A percentile compares a stretch with the other conserved stretches of the same genome.
These are phyloP conservation scores for Sarcophaga peregrina DNA, from an alignment of 1,140 invertebrate species.

Conservation along the genomic window DNA sequence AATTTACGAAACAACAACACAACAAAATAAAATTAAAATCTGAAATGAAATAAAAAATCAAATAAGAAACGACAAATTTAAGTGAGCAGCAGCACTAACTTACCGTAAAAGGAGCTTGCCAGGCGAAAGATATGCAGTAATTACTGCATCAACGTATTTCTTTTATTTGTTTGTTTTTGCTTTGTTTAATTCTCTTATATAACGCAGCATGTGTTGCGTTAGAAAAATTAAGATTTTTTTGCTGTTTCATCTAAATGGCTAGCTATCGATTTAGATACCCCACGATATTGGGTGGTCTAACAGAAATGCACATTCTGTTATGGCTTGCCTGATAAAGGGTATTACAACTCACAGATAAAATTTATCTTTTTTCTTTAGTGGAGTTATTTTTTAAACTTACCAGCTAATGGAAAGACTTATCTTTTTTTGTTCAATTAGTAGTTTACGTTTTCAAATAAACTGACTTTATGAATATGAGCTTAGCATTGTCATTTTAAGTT, in stretches of 20 bases:
- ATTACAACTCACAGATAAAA: too few relatives aligned
- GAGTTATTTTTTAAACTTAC: too few relatives aligned
- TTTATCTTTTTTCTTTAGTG: too few relatives aligned
- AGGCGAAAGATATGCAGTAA: conserved; percentile 29
- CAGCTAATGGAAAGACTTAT: too few relatives aligned
- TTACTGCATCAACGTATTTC: conserved; percentile 3
- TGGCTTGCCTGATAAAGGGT: too few relatives aligned
- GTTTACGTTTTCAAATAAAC: too few relatives aligned
- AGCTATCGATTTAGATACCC: too few relatives aligned
- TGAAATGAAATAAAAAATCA: conserved; percentile 15
- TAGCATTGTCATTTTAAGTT: too few relatives aligned
- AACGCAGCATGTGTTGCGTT: conserved; percentile 3
- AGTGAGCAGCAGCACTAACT: conserved; percentile 3
- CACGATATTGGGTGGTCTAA: too few relatives aligned
- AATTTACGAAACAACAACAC: neutral
- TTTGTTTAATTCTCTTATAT: neutral
- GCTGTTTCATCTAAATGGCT: neutral
- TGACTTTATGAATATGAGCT: too few relatives aligned
- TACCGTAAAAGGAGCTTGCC: conserved; percentile 22
- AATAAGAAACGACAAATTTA: neutral
- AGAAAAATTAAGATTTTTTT: conserved; percentile 34
- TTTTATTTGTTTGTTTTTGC: neutral
- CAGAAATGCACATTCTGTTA: too few relatives aligned
- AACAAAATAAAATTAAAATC: neutral
- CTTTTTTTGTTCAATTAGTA: too few relatives aligned